Evolutionary conservation across 2,888 invertebrate species (phyloP), one percentile per base, ranked within the genome.

Genomic region (Archips xylosteana): DNA sequence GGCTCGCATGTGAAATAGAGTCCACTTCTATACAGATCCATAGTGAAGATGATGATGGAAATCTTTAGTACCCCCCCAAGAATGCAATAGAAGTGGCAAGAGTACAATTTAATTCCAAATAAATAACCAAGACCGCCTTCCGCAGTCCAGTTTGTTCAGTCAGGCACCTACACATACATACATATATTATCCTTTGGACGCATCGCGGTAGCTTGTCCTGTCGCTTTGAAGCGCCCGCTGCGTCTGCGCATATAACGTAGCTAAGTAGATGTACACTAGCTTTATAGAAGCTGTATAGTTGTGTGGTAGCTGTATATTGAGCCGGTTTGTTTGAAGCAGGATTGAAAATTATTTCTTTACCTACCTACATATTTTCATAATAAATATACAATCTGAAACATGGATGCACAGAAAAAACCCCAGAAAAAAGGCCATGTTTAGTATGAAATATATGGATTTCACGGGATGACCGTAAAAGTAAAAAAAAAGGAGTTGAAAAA

Each of bases 151-250:
- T 57, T 57, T 32, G 23, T 57, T 32, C 57, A 49, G 49, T 32
- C 57, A 49, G 49, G 4, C 45, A 47, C 49, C n/a, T 49, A 49
- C 49, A 57, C 57, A 57, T 32, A 32, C 57, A 57, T 57, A 57
- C 57, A 57, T 57, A 57, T 57, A 57, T 57, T 57, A 57, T 32
- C 32, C 57, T 8, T 32, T 15, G 15, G 15, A 12, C 57, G 57
- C 57, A 32, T 57, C 54, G 45, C 82, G 78, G 86, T 83, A 82
- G 85, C 76, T 74, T 82, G 83, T 85, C 82, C 76, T 82, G 83
- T 82, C 84, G 78, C 88, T 89, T 89, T 89, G 89, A 88, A 82
- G 70, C 76, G 76, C 68, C 69, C 70, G 74, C 82, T 83, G 86
- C 87, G 85, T 86, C 77, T 78, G 81, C 79, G 57, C 73, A 59